Evolutionary conservation across 2,797 vertebrate species (phyloP), one percentile per base, ranked within the genome.

Genomic region (Thripadectes ignobilis): DNA sequence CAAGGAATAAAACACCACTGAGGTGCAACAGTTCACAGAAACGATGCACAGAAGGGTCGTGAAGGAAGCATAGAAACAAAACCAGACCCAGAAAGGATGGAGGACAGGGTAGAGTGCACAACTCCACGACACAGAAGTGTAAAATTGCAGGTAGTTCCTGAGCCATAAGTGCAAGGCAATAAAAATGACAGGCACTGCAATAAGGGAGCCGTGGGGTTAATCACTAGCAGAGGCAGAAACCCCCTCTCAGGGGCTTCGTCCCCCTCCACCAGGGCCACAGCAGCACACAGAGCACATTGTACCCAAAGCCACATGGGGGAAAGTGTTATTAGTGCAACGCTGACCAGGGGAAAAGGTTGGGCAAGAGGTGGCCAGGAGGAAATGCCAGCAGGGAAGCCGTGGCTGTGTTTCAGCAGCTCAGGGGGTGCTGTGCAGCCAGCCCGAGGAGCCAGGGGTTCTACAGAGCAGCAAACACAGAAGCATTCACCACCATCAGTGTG

Each of bases 251-350:
- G 79, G 80, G 63, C 7, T 30, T 18, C 55, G 30, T 39, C 45
- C 76, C 76, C 74, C 66, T 78, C 78, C 3, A 34, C 4, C 34
- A 15, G 67, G 51, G n/a, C 65, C 6, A 0, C 66, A 12, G 54
- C 77, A 88, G 67, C 72, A 22, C 68, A 83, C 92, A 88, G 92
- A 94, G 73, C 87, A n/a, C 85, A 51, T 62, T 92, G 85, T 86
- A 27, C 36, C 4, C 65, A 19, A 23, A 94, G 43, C 49, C 84
- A 94, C 79, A 52, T 26, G 1, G 62, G 80, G 66, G 55, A 67
- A 73, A 63, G 27, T 0, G 7, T 72, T 43, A 12, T 20, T 10
- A 66, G 71, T 15, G 34, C 78, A 83, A 14, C 41, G 5, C 23
- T 91, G 92, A n/a, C 67, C 92, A 68, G 91, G 57, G 84, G 61